Evolutionary conservation across 2,888 invertebrate species (phyloP).

Genomic region (Yponomeuta sedellus): DNA sequence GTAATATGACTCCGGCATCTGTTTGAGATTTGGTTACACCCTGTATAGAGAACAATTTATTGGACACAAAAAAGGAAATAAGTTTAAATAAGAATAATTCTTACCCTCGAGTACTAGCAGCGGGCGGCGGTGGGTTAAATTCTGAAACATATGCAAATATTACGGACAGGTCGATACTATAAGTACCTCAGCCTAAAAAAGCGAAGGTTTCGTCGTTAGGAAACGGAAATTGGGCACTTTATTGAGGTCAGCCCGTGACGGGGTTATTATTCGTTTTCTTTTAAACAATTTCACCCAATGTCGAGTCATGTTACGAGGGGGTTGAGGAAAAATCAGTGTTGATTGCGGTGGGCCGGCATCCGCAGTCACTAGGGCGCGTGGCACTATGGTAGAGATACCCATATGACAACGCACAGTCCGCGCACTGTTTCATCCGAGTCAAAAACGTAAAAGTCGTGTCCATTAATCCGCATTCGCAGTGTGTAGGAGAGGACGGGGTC

Average conservation of each 20-base stretch:
- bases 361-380: not conserved
- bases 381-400: not conserved
- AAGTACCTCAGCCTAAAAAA: not conserved
- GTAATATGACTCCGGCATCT: too few species aligned
- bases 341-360: not conserved
- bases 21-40: too few species aligned
- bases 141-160: not conserved
- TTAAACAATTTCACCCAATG: conserved; percentile 5
- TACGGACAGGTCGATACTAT: not conserved
- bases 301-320: not conserved
- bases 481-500: conserved; percentile 30
- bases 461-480: conserved; percentile 55
- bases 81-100: too few species aligned
- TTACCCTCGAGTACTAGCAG: too few species aligned
- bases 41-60: too few species aligned
- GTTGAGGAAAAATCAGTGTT: conserved; percentile 7
- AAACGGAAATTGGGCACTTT: not conserved
- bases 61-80: too few species aligned
- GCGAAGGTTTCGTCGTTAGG: not conserved
- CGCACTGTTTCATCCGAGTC: conserved; percentile 62
- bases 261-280: not conserved
- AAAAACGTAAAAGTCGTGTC: conserved; percentile 75
- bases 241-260: not conserved
- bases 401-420: conserved; percentile 14
- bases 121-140: too few species aligned